Evolutionary conservation across 2,797 vertebrate species (phyloP).

Genomic region (Microctenopoma steveboyesi): DNA sequence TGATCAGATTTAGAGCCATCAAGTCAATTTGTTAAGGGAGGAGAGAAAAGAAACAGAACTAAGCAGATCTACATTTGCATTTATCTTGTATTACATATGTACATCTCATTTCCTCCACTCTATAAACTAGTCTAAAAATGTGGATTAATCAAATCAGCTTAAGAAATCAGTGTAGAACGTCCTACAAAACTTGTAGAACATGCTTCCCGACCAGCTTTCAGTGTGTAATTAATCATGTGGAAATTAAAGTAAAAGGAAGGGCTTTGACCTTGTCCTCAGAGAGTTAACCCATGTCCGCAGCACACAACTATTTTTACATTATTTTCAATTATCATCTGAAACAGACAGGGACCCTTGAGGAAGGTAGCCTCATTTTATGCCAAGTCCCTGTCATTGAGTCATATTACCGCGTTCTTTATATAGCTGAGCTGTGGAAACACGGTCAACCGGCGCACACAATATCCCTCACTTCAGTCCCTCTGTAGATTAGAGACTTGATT

Average conservation of each 20-base stretch:
- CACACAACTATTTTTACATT: constrained; percentile 83
- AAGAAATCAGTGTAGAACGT: constrained; percentile 47
- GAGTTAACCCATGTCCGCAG: constrained; percentile 73
- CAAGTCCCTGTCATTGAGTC: constrained; percentile 73
- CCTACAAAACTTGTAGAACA: constrained; percentile 66
- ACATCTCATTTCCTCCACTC: constrained; percentile 36
- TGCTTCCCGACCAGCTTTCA: constrained; percentile 40
- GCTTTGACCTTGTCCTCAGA: constrained; percentile 79
- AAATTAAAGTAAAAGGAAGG: constrained; percentile 80
- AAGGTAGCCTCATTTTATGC: constrained; percentile 78
- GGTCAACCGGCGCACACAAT: constrained; percentile 44
- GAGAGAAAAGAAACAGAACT: constrained; percentile 16
- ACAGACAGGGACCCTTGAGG: constrained; percentile 75
- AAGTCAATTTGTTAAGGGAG: constrained; percentile 31
- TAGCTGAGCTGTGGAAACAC: constrained; percentile 63
- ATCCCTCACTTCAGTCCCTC: constrained; percentile 42
- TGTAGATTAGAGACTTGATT: constrained; percentile 29
- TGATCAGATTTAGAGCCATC: constrained; percentile 50
- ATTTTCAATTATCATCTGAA: constrained; percentile 85
- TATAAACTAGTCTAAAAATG: constrained; percentile 14
- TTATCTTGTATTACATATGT: constrained; percentile 32
- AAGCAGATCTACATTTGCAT: constrained; percentile 35
- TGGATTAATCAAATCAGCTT: constrained; percentile 49
- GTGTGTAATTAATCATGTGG: constrained; percentile 81
- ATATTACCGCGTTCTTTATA: constrained; percentile 75